Base-by-base conservation (phyloP, 2,888 invertebrate species). In the Euplagia quadripunctaria region DNA sequence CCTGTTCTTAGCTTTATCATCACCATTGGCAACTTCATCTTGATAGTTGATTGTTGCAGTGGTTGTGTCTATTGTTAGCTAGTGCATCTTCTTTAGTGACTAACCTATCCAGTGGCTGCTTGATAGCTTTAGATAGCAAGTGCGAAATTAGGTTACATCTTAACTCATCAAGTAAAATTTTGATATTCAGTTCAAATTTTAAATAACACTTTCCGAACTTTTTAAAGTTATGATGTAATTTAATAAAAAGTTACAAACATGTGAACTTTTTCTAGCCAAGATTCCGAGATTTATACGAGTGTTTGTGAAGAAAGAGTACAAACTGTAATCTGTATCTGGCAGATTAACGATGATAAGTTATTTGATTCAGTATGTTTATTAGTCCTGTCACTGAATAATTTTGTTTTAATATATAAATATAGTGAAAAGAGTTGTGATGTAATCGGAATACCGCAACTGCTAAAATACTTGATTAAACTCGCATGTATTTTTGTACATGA, bases 301-400 rank as follows among this genome's bases (percentile, higher is more conserved):
- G 64, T 64, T 64, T 14, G 43, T 55, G 68, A 58, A 41, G 41
- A 68, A 68, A 58, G 69, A 49, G 43, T 31, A 64, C 68, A 51
- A 41, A 55, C 49, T 65, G 46, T 55, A 71, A 67, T 71, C n/a
- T n/a, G n/a, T 41, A 65, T 41, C 58, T 65, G 68, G 69, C 69
- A 69, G 58, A 73, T 68, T 68, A 73, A 70, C 46, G 64, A 63
- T 46, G 55, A 67, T 70, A 70, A 70, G 64, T 71, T 68, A 71
- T 70, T 70, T 55, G 20, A 55, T 66, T 46, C 51, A 43, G 1
- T 70, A 42, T 65, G 55, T 64, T 74, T 71, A 71, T 68, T 58
- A 67, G 42, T 52, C 64, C 43, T 41, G 64, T 55, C 20, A 20
- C n/a, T 55, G 55, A 20, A 17, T 6, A 51, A 51, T 51, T 51